Percentiles rank a stretch among this genome's conserved stretches.
These are phyloP conservation scores for Stichopus chloronotus DNA, from an alignment of 35 echinoderm and acorn worm species.

Conservation along the genomic window DNA sequence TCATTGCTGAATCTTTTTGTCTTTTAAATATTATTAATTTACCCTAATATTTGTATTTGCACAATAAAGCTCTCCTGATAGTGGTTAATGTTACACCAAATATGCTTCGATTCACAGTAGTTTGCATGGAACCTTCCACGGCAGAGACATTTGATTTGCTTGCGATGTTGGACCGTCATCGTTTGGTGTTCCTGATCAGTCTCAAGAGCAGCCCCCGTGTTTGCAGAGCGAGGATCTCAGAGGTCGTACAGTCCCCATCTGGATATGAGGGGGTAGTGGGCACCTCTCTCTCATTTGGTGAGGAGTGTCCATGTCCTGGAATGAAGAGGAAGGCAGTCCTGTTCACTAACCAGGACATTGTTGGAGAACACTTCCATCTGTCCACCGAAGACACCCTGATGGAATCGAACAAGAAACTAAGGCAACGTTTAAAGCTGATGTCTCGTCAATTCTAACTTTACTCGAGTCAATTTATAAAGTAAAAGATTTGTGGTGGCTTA, in stretches of 20 bases:
- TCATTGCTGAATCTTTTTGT: no score
- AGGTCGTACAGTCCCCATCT: not conserved
- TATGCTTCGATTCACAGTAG: not conserved
- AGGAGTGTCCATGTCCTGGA: not conserved
- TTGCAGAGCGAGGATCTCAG: not conserved
- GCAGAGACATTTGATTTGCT: not conserved
- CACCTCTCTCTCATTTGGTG: not conserved
- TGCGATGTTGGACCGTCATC: not conserved
- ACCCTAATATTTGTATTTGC: no score
- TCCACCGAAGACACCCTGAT: not conserved
- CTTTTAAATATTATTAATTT: no score
- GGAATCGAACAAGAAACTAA: not conserved
- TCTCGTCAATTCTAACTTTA: not conserved
- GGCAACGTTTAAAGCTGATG: not conserved
- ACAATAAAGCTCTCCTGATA: no score
- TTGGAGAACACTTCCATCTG: not conserved
- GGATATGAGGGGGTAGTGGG: not conserved
- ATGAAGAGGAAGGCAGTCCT: not conserved
- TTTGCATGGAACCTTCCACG: not conserved
- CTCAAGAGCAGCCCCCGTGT: not conserved
- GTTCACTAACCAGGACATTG: conserved; percentile 11
- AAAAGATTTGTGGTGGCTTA: no score
- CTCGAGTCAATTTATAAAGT: no score
- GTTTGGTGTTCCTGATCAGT: not conserved
- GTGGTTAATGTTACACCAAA: no score